Evolutionary conservation across 2,888 invertebrate species (phyloP).

Genomic region (Cheilosia grossa): DNA sequence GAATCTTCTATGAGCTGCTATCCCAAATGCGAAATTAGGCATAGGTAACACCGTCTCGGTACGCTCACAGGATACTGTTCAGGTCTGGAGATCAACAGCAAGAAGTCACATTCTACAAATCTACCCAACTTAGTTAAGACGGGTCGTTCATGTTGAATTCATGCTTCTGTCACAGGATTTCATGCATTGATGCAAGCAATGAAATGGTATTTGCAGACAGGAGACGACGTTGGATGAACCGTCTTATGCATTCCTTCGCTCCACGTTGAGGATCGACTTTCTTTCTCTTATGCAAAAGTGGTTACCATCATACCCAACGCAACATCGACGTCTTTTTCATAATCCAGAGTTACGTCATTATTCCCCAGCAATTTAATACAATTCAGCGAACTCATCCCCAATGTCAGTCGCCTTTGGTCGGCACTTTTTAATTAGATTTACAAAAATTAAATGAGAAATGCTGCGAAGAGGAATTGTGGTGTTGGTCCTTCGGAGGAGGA

Average conservation of each 20-base stretch:
- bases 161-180: neutral
- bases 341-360: slow-evolving; percentile 45
- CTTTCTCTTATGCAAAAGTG: slow-evolving; percentile 12
- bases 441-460: neutral
- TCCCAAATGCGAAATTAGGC: slow-evolving; percentile 28
- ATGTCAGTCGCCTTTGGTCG: slow-evolving; percentile 24
- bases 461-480: slow-evolving; percentile 20
- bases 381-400: neutral
- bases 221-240: neutral
- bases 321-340: neutral
- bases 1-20: slow-evolving; percentile 1
- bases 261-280: slow-evolving; percentile 11
- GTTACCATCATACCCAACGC: slow-evolving; percentile 34
- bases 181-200: slow-evolving; percentile 21
- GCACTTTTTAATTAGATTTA: slow-evolving; percentile 63
- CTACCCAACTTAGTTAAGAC: too few species aligned
- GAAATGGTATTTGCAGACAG: slow-evolving; percentile 13
- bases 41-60: slow-evolving; percentile 35
- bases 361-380: slow-evolving; percentile 20
- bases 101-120: slow-evolving; percentile 21
- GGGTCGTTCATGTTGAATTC: slow-evolving; percentile 37
- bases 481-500: slow-evolving; percentile 47
- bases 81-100: slow-evolving; percentile 21
- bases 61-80: neutral
- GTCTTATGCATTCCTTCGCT: too few species aligned